Evolutionary conservation across 30 jellyfish, hydroid and myxozoan genomes (phyloP).

Genomic region (Catostylus mosaicus): DNA sequence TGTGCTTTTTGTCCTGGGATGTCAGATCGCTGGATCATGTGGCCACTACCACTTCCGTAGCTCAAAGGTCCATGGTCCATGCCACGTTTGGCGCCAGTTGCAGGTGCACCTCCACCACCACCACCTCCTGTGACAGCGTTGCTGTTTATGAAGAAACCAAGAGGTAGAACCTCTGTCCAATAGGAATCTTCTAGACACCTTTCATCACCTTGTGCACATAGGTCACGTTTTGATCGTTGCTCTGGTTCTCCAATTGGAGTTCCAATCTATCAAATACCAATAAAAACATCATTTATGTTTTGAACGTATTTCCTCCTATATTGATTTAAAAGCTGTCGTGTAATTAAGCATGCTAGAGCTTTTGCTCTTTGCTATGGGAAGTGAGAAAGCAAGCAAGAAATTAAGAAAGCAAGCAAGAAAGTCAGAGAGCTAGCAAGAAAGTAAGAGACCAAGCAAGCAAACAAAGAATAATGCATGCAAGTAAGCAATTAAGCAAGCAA

Average conservation of each 20-base stretch:
- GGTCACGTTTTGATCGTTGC: slow-evolving; percentile 40
- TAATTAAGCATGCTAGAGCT: no score
- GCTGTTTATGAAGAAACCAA: slow-evolving; percentile 85
- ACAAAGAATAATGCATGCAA: no score
- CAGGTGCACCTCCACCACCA: slow-evolving; percentile 20
- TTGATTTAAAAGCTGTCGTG: no score
- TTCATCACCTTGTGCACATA: slow-evolving; percentile 49
- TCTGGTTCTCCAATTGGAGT: slow-evolving; percentile 44
- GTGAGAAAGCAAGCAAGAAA: no score
- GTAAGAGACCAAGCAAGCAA: no score
- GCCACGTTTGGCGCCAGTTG: slow-evolving; percentile 48
- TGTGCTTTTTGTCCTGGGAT: slow-evolving; percentile 69
- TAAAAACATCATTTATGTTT: no score
- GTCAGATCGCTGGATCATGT: slow-evolving; percentile 58
- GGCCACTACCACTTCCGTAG: slow-evolving; percentile 74
- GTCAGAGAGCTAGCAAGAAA: no score
- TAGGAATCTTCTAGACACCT: slow-evolving; percentile 55
- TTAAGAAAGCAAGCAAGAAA: no score
- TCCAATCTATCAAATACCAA: slow-evolving; percentile 24
- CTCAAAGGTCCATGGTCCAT: slow-evolving; percentile 51
- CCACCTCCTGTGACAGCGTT: slow-evolving; percentile 77
- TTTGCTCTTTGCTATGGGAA: no score
- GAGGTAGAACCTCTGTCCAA: slow-evolving; percentile 74
- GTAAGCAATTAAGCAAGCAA: no score
- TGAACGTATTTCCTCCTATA: no score